A percentile compares a stretch with the other conserved stretches of the same genome.
Conservation (phyloP, 1,140 invertebrate species). For the Brachystomella parvula region DNA sequence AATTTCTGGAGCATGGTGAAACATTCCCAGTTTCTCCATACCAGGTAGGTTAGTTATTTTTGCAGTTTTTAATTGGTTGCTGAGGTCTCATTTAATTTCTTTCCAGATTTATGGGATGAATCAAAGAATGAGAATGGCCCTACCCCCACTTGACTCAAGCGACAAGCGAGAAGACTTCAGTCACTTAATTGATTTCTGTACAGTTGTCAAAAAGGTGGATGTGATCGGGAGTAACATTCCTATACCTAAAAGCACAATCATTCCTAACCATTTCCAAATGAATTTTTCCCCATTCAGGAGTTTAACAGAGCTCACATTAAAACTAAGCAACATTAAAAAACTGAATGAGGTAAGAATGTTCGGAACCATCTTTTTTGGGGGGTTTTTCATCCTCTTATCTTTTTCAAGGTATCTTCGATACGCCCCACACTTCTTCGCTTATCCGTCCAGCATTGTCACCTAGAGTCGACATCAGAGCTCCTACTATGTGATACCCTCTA, state of each 20-base stretch:
- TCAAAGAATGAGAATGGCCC: constrained; percentile 73
- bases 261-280: constrained; percentile 66
- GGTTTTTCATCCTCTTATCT: not conserved
- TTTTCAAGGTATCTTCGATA: constrained; percentile 22
- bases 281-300: constrained; percentile 72
- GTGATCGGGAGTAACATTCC: constrained; percentile 58
- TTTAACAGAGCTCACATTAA: constrained; percentile 45
- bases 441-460: constrained; percentile 53
- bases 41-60: constrained; percentile 51
- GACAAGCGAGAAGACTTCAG: constrained; percentile 70
- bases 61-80: constrained; percentile 28
- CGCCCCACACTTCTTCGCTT: constrained; percentile 58
- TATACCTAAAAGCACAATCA: constrained; percentile 70
- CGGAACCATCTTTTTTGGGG: not conserved
- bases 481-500: constrained; percentile 66
- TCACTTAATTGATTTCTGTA: constrained; percentile 80
- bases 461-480: constrained; percentile 58
- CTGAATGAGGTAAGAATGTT: constrained; percentile 24
- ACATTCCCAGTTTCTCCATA: constrained; percentile 60
- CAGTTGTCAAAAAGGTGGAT: constrained; percentile 57
- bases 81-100: constrained; percentile 38
- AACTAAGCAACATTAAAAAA: constrained; percentile 30
- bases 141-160: constrained; percentile 61
- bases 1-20: constrained; percentile 50
- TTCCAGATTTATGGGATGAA: constrained; percentile 79